Evolutionary conservation across 1,140 invertebrate species (phyloP).

Genomic region (Polypedilum pembai): DNA sequence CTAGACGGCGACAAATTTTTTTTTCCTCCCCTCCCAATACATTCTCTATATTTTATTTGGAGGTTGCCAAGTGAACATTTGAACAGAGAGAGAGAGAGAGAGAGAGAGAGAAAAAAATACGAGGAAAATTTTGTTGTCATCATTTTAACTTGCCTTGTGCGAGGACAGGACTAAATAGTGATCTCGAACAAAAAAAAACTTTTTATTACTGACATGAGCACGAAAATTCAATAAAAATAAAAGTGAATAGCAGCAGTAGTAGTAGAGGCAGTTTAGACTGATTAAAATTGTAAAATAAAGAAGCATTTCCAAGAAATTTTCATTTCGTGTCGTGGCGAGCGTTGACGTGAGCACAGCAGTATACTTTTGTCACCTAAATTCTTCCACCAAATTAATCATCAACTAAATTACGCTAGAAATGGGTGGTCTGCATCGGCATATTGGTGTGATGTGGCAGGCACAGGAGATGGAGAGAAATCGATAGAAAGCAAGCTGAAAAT

Average conservation of each 20-base stretch:
- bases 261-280: not conserved
- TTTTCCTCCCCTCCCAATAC: not conserved
- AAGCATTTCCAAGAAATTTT: slow-evolving; percentile 13
- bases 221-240: too few relatives aligned
- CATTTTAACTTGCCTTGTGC: too few relatives aligned
- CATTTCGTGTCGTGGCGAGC: not conserved
- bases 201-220: too few relatives aligned
- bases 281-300: slow-evolving; percentile 7
- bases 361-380: slow-evolving; percentile 22
- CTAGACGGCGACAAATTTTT: slow-evolving; percentile 18
- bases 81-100: too few relatives aligned
- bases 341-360: slow-evolving; percentile 3
- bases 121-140: too few relatives aligned
- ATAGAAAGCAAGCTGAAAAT: not conserved
- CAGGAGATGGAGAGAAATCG: slow-evolving; percentile 15
- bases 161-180: too few relatives aligned
- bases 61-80: slow-evolving; percentile 8
- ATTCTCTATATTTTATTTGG: not conserved
- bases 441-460: not conserved
- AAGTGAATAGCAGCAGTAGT: too few relatives aligned
- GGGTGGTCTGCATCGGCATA: not conserved
- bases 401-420: not conserved
- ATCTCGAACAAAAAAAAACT: too few relatives aligned
- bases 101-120: not conserved
- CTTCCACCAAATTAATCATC: slow-evolving; percentile 23